phyloP scores from a whole-genome alignment of 1,140 invertebrate genomes.

The Euura saliciscinereae region DNA sequence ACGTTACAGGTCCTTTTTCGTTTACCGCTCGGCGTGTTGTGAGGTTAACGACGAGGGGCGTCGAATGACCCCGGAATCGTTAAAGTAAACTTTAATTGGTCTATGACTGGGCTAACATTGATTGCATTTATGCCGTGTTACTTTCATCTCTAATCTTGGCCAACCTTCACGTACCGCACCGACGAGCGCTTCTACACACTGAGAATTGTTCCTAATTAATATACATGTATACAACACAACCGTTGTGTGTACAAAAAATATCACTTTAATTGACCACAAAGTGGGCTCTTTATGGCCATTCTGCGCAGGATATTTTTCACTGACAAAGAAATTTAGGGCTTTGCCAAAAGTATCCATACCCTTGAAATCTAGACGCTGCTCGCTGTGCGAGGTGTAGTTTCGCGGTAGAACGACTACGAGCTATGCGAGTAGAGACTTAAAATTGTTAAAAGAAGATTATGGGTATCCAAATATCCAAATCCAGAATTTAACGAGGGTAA shows the following conservation, averaged over 20 bases:
- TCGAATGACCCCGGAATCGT: background rate
- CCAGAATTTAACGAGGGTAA: slow-evolving; percentile 39
- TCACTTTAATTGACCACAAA: no score
- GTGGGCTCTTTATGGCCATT: no score
- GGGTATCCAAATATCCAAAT: slow-evolving; percentile 53
- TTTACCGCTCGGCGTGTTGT: background rate
- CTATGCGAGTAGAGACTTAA: background rate
- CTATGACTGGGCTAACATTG: slow-evolving; percentile 2
- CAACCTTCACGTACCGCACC: background rate
- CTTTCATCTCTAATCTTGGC: slow-evolving; percentile 3
- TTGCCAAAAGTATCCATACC: no score
- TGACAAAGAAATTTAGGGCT: no score
- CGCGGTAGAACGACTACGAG: no score
- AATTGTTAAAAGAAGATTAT: slow-evolving; percentile 43
- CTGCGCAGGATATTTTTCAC: no score
- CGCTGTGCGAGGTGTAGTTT: no score
- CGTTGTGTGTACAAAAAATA: no score
- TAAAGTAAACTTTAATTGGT: slow-evolving; percentile 3
- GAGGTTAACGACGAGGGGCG: no score
- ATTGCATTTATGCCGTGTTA: background rate
- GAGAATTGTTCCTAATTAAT: background rate
- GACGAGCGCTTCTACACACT: background rate
- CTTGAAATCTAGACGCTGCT: no score
- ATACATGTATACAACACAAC: no score
- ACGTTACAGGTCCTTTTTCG: background rate